Evolutionary conservation across 2,113 vertebrate genomes (phyloP).

Genomic region (Tapirus terrestris): DNA sequence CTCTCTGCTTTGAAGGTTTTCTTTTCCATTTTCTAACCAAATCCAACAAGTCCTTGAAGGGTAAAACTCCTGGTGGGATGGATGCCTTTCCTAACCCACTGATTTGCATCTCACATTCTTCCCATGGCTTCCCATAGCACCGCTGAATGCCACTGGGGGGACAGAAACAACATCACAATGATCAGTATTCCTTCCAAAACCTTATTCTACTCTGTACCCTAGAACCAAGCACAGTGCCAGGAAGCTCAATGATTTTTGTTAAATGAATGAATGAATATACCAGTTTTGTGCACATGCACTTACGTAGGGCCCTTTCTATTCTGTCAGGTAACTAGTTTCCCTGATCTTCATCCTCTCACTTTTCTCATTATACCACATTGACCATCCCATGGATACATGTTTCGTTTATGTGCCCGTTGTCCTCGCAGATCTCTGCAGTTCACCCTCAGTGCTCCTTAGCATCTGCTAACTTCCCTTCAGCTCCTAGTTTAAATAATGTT

Average conservation of each 20-base stretch:
- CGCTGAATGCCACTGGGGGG: neutral
- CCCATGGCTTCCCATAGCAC: neutral
- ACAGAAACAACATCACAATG: neutral
- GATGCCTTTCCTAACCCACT: neutral
- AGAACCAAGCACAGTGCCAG: neutral
- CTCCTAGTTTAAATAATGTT: slow-evolving; percentile 71
- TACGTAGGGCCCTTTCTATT: neutral
- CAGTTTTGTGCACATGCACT: neutral
- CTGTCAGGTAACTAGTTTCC: neutral
- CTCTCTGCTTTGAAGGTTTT: neutral
- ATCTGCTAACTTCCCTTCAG: slow-evolving; percentile 67
- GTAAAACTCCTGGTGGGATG: neutral
- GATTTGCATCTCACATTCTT: neutral
- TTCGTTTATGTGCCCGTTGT: slow-evolving; percentile 60
- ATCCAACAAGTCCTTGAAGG: neutral
- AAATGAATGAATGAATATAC: neutral
- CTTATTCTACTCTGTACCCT: neutral
- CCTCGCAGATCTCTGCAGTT: slow-evolving; percentile 50
- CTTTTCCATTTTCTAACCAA: neutral
- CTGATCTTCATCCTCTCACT: neutral
- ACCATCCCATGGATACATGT: neutral
- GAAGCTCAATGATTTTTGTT: neutral
- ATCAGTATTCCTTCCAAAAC: neutral
- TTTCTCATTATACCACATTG: neutral
- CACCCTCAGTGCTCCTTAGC: slow-evolving; percentile 21